Conservation (phyloP, 2,797 vertebrate genomes). For the Heterohyrax brucei region DNA sequence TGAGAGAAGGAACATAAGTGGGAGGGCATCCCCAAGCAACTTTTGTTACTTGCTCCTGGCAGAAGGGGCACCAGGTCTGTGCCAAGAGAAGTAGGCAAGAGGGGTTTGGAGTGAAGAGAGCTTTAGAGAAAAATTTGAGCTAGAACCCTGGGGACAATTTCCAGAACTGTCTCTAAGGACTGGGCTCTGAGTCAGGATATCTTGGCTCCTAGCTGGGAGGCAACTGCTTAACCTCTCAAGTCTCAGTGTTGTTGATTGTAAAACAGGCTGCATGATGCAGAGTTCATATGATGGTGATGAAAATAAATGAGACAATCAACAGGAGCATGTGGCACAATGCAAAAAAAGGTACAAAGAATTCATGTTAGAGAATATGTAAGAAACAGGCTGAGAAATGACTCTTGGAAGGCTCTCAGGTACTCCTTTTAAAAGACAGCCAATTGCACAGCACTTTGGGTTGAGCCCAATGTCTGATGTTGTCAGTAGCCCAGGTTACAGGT, state of each 20-base stretch:
- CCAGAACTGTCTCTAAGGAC: not conserved
- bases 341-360: not conserved
- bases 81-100: too few species aligned
- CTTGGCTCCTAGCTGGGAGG: not conserved
- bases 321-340: rapidly evolving
- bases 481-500: not conserved
- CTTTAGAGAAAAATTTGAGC: not conserved
- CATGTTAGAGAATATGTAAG: not conserved
- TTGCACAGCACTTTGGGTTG: not conserved
- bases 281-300: not conserved
- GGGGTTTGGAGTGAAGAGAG: not conserved
- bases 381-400: not conserved
- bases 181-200: not conserved
- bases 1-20: not conserved
- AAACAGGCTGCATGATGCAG: not conserved
- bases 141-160: not conserved
- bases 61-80: too few species aligned
- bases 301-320: not conserved
- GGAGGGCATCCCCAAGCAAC: not conserved
- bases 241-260: not conserved
- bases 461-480: not conserved
- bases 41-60: not conserved
- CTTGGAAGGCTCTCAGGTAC: not conserved
- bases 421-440: not conserved
- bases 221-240: not conserved